phyloP scores from a whole-genome alignment of 2,113 vertebrate species.

The Coryphaenoides rupestris region DNA sequence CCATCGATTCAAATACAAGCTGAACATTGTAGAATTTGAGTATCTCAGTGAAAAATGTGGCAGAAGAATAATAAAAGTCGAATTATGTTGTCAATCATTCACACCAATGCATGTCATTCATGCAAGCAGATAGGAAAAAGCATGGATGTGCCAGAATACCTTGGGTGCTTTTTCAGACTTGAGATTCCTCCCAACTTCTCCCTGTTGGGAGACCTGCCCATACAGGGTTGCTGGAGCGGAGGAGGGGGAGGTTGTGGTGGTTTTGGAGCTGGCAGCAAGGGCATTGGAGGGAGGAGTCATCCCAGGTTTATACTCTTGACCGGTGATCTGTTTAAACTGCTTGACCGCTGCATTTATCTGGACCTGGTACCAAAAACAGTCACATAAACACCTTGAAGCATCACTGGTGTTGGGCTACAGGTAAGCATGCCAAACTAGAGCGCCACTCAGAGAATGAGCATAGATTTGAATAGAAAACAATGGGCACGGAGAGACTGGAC shows the following conservation, averaged over 20 bases:
- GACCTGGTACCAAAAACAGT: slow-evolving; percentile 62
- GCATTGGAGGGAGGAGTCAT: slow-evolving; percentile 49
- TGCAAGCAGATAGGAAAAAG: no score
- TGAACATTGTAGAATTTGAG: no score
- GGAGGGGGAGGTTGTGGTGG: slow-evolving; percentile 3
- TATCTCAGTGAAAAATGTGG: no score
- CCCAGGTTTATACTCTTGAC: slow-evolving; percentile 82
- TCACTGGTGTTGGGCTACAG: slow-evolving; percentile 5
- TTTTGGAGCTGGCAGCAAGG: slow-evolving; percentile 12
- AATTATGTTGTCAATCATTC: no score
- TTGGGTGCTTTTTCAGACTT: slow-evolving; percentile 77
- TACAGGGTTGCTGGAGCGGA: slow-evolving; percentile 50
- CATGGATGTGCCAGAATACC: slow-evolving; percentile 45
- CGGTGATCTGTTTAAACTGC: slow-evolving; percentile 79
- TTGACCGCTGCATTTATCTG: slow-evolving; percentile 79
- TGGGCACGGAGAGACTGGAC: neutral
- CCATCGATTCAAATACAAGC: no score
- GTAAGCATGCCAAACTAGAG: neutral
- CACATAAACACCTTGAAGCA: slow-evolving; percentile 4
- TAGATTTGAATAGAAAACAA: neutral
- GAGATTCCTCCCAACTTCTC: slow-evolving; percentile 81
- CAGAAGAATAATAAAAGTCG: no score
- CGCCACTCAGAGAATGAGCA: neutral
- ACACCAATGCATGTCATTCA: no score
- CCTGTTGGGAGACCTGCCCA: slow-evolving; percentile 75